Evolutionary conservation across 2,113 vertebrate genomes (phyloP).

Genomic region (Syrmaticus mikado): DNA sequence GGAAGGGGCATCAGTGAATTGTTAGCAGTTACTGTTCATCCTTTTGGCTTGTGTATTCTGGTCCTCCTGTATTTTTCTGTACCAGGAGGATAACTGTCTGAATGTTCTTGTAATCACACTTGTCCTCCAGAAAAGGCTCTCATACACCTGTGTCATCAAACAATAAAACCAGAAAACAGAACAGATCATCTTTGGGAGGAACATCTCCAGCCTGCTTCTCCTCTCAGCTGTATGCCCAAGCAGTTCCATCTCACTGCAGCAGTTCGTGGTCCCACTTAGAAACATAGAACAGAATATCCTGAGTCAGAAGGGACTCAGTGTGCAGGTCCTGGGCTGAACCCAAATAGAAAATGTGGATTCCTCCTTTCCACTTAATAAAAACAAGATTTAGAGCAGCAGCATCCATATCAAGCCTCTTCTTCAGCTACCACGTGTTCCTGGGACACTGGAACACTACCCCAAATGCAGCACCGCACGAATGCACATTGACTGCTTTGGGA

Average conservation of each 20-base stretch:
- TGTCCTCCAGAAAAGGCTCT: not conserved
- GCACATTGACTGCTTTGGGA: not conserved
- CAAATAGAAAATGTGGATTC: not conserved
- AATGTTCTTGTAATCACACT: not conserved
- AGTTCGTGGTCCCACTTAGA: too few relatives aligned
- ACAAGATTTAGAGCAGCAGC: accelerated
- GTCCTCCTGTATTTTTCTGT: not conserved
- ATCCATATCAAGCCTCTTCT: not conserved
- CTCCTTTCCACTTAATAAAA: not conserved
- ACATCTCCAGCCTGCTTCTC: not conserved
- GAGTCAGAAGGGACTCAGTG: not conserved
- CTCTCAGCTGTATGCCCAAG: accelerated
- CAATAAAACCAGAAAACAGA: not conserved
- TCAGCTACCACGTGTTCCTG: not conserved
- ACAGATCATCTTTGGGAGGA: not conserved
- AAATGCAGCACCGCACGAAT: not conserved
- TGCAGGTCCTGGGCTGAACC: not conserved
- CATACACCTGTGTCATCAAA: not conserved
- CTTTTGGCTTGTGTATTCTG: not conserved
- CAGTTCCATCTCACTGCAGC: not conserved
- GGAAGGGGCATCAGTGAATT: not conserved
- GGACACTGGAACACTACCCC: not conserved
- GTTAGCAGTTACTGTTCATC: not conserved
- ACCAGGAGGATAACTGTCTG: not conserved
- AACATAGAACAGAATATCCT: too few relatives aligned